Percentiles rank a stretch among this genome's conserved stretches.
These are phyloP conservation scores for Amazona guildingii DNA, from an alignment of 2,113 vertebrate species.

Conservation along the genomic window DNA sequence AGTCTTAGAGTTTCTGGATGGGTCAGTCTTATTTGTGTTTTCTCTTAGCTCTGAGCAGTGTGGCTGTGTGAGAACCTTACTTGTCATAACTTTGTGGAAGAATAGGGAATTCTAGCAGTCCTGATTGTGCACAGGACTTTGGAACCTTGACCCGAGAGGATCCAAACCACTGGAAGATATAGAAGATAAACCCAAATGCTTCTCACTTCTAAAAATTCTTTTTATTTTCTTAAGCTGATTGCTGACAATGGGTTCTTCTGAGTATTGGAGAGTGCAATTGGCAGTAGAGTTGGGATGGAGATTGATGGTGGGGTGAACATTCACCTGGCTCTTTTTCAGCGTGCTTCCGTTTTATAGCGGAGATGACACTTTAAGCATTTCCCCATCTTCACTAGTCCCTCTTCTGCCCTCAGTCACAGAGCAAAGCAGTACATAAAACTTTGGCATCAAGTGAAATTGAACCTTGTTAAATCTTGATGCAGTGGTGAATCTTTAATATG, in stretches of 20 bases:
- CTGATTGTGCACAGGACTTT: neutral
- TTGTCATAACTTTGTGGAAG: neutral
- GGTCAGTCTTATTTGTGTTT: neutral
- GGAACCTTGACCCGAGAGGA: neutral
- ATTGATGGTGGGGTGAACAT: no score
- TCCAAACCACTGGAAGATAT: neutral
- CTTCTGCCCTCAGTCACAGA: neutral
- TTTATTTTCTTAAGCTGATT: neutral
- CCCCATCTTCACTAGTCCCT: neutral
- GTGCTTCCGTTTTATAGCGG: neutral
- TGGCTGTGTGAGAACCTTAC: neutral
- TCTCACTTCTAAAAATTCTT: neutral
- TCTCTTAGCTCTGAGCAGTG: neutral
- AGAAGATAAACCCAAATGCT: neutral
- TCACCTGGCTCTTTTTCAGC: no score
- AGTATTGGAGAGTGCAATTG: neutral
- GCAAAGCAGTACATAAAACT: neutral
- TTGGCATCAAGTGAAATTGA: neutral
- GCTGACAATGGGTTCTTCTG: neutral
- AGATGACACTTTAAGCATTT: neutral
- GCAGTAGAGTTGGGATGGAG: neutral
- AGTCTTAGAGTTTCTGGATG: rapidly evolving
- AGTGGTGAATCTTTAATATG: neutral
- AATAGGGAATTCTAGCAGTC: neutral
- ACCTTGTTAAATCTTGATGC: neutral